phyloP scores from a whole-genome alignment of 1,140 invertebrate genomes.

The Hylyphantes graminicola region DNA sequence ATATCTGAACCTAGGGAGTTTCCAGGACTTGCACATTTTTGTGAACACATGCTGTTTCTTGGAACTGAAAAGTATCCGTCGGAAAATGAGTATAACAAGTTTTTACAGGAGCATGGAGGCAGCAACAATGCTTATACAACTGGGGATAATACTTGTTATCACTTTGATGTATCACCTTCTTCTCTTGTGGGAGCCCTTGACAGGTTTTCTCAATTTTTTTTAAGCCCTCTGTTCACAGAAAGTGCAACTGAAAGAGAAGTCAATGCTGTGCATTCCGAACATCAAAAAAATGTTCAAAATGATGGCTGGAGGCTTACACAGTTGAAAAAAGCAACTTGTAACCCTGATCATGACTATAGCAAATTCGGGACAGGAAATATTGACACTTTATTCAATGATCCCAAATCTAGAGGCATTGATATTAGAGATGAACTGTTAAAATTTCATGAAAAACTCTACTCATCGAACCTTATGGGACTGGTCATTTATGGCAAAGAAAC shows the following conservation, averaged over 20 bases:
- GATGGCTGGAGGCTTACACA: conserved; percentile 90
- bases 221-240: conserved; percentile 90
- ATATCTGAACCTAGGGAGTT: conserved; percentile 80
- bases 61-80: conserved; percentile 82
- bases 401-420: conserved; percentile 81
- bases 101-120: conserved; percentile 89
- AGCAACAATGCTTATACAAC: conserved; percentile 89
- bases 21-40: conserved; percentile 73
- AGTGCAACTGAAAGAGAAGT: conserved; percentile 90
- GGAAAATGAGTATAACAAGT: conserved; percentile 93
- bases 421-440: conserved; percentile 87
- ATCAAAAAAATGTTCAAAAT: conserved; percentile 91
- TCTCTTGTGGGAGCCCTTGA: conserved; percentile 84
- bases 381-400: conserved; percentile 82
- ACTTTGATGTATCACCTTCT: conserved; percentile 92
- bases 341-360: conserved; percentile 82
- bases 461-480: conserved; percentile 91
- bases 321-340: conserved; percentile 83
- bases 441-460: conserved; percentile 94
- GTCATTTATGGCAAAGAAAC: conserved; percentile 90
- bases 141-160: conserved; percentile 90
- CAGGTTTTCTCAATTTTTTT: conserved; percentile 96
- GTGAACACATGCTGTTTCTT: conserved; percentile 74
- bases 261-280: conserved; percentile 95
- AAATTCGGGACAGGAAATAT: conserved; percentile 92